Evolutionary conservation across 2,797 vertebrate genomes (phyloP).

Genomic region (Lagorchestes hirsutus): DNA sequence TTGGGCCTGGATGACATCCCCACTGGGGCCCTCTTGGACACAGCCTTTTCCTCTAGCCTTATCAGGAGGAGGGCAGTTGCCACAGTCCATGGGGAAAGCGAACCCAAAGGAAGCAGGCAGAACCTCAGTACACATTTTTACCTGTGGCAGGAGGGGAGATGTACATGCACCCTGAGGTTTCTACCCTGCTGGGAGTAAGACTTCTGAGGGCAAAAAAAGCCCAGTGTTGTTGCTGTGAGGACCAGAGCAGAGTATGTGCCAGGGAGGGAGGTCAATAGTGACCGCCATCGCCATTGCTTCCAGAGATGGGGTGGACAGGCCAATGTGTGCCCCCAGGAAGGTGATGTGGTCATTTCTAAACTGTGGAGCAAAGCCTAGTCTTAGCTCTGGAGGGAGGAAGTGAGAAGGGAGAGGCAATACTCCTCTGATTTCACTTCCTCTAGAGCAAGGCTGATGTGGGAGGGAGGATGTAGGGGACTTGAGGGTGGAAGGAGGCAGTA

Average conservation of each 20-base stretch:
- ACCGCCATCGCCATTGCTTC: background rate
- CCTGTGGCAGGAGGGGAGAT: background rate
- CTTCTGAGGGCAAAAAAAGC: background rate
- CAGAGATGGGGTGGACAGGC: background rate
- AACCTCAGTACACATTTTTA: background rate
- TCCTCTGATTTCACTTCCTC: conserved; percentile 6
- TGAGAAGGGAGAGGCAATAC: background rate
- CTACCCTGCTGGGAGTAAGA: background rate
- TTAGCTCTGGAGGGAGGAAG: background rate
- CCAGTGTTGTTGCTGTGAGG: background rate
- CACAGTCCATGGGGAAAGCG: background rate
- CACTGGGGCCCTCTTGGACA: background rate
- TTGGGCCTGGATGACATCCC: background rate
- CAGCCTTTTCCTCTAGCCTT: background rate
- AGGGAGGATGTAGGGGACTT: background rate
- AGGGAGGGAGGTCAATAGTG: background rate
- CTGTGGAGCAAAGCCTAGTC: background rate
- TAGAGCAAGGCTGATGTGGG: background rate
- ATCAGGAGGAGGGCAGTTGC: background rate
- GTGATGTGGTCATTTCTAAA: background rate
- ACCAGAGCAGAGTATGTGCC: background rate
- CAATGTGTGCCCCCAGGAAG: background rate
- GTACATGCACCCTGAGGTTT: background rate
- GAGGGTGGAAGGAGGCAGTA: background rate
- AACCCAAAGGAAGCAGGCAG: background rate